Conservation (phyloP, 2,113 vertebrate genomes). For the Scolopax mira region DNA sequence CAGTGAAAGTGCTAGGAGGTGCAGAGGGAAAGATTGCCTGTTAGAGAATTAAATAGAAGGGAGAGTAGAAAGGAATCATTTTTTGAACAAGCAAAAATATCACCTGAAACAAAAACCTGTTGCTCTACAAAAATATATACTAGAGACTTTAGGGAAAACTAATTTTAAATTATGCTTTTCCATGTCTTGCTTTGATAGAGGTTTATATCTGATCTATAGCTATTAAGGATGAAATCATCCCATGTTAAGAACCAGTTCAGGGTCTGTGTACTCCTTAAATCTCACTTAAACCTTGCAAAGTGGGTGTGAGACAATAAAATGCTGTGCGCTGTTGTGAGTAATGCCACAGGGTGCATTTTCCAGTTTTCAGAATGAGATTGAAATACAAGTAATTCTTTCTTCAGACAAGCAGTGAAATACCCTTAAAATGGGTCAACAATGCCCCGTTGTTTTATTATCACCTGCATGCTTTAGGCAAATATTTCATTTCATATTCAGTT, state of each 20-base stretch:
- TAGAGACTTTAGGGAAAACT: not conserved
- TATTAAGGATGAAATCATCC: not conserved
- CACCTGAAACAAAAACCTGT: not conserved
- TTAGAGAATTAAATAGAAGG: not conserved
- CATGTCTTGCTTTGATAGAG: not conserved
- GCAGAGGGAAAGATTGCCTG: not conserved
- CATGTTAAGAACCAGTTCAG: not conserved
- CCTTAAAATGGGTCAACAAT: constrained; percentile 8
- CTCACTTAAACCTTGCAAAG: not conserved
- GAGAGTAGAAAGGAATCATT: not conserved
- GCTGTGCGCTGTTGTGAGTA: not conserved
- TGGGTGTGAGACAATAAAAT: not conserved
- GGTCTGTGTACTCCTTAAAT: not conserved
- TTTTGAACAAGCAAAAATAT: not conserved
- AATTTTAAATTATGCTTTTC: not conserved
- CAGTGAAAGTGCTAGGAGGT: constrained; percentile 18
- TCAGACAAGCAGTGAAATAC: constrained; percentile 7
- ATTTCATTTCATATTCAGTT: constrained; percentile 40
- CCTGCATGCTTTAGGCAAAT: constrained; percentile 19
- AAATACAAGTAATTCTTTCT: not conserved
- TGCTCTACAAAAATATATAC: not conserved
- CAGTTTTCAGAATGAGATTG: not conserved
- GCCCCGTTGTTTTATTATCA: constrained; percentile 1
- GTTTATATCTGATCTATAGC: not conserved
- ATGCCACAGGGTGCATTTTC: not conserved